A percentile compares a stretch with the other conserved stretches of the same genome.
Evolutionary conservation across 2,113 vertebrate genomes (phyloP).

Genomic region (Centropus unirufus): DNA sequence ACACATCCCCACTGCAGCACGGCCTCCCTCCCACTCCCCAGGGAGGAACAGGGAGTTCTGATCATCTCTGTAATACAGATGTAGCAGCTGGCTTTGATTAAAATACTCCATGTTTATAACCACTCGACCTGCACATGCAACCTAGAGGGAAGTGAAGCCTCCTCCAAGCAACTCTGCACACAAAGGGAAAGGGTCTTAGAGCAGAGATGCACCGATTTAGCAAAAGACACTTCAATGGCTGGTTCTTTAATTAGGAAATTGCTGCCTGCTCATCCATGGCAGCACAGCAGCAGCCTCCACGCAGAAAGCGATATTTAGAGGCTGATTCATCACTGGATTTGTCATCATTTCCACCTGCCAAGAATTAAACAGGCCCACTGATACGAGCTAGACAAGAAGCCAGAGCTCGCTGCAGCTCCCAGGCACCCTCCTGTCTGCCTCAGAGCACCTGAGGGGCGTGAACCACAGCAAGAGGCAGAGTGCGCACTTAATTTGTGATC

Average conservation of each 20-base stretch:
- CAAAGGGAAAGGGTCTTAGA: neutral
- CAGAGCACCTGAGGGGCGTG: neutral
- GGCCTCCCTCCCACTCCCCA: conserved; percentile 61
- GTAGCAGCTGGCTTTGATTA: conserved; percentile 73
- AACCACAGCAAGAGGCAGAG: neutral
- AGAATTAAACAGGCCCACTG: conserved; percentile 14
- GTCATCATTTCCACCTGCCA: conserved; percentile 46
- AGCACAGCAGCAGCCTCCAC: conserved; percentile 12
- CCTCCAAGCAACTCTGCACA: neutral
- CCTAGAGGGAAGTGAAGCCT: neutral
- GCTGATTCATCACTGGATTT: conserved; percentile 53
- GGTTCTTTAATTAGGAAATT: conserved; percentile 41
- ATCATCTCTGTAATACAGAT: conserved; percentile 77
- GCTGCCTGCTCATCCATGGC: conserved; percentile 32
- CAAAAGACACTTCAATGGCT: neutral
- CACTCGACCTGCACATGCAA: neutral
- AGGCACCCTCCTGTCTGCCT: neutral
- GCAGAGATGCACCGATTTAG: neutral
- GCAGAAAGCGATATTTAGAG: conserved; percentile 43
- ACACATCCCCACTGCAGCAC: conserved; percentile 29
- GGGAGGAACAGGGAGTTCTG: conserved; percentile 38
- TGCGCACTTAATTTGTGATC: neutral
- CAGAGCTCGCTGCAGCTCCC: neutral
- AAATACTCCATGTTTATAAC: conserved; percentile 34
- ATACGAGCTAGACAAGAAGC: neutral